phyloP scores from a whole-genome alignment of 2,113 vertebrate genomes.

The Piprites chloris region DNA sequence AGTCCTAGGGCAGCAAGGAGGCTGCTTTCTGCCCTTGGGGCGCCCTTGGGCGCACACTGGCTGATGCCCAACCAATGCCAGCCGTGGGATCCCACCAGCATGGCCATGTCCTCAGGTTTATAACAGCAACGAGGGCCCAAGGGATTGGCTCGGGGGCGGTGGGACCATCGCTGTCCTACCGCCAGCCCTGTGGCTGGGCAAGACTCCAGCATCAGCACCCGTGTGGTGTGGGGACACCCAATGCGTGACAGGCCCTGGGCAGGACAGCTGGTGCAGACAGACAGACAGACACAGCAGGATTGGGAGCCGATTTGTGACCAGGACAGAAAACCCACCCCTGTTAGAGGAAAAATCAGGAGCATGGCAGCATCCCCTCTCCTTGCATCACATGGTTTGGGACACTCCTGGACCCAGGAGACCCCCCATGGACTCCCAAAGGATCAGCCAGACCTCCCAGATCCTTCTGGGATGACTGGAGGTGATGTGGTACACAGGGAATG shows the following conservation, averaged over 20 bases:
- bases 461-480: not conserved
- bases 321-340: not conserved
- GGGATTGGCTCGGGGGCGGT: not conserved
- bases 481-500: not conserved
- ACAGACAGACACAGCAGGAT: not conserved
- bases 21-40: not conserved
- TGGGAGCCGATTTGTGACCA: not conserved
- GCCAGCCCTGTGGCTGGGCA: not conserved
- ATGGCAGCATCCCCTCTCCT: not conserved
- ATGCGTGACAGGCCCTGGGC: not conserved
- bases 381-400: not conserved
- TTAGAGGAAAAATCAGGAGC: not conserved
- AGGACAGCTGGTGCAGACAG: not conserved
- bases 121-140: not conserved
- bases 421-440: not conserved
- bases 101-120: not conserved
- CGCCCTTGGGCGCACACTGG: not conserved
- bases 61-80: not conserved
- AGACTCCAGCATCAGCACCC: not conserved
- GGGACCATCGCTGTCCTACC: not conserved
- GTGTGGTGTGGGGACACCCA: accelerated
- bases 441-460: too few species aligned
- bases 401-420: not conserved
- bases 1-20: not conserved
- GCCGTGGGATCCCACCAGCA: not conserved